Conservation (phyloP, 64 coral and sea anemone genomes). For the Trachythela sp. region DNA sequence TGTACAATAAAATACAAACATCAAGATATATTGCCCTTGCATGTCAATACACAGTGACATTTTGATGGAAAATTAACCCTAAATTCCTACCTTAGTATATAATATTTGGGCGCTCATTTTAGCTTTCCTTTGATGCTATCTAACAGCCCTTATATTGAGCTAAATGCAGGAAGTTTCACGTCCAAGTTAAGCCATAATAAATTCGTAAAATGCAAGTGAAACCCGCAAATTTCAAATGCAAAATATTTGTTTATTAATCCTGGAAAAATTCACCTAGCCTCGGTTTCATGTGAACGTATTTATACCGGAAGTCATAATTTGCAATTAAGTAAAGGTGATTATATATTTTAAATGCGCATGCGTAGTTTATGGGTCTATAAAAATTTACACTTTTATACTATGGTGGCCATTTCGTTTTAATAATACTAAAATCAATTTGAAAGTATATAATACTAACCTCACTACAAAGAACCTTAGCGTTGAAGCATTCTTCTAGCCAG, state of each 20-base stretch:
- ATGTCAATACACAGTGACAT: not conserved
- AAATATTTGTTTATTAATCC: constrained; percentile 13
- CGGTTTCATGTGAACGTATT: not conserved
- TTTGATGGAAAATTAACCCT: not conserved
- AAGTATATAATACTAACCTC: no score
- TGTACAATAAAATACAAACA: constrained; percentile 34
- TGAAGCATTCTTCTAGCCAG: no score
- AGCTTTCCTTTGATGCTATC: not conserved
- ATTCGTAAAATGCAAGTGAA: not conserved
- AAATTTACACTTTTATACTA: no score
- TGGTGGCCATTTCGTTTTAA: no score
- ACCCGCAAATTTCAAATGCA: not conserved
- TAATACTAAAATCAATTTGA: no score
- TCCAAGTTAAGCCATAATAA: not conserved
- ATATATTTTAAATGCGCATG: not conserved
- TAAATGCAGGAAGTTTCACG: not conserved
- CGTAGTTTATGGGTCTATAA: not conserved
- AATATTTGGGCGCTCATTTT: not conserved
- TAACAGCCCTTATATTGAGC: not conserved
- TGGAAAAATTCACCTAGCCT: not conserved
- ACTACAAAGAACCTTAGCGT: no score
- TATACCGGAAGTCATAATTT: not conserved
- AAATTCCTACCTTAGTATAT: not conserved
- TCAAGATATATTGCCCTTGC: constrained; percentile 2
- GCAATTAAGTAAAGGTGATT: not conserved